Percentiles rank a stretch among this genome's conserved stretches.
These are phyloP conservation scores for Aspiorhynchus laticeps DNA, from an alignment of 2,113 vertebrate species.

Conservation along the genomic window DNA sequence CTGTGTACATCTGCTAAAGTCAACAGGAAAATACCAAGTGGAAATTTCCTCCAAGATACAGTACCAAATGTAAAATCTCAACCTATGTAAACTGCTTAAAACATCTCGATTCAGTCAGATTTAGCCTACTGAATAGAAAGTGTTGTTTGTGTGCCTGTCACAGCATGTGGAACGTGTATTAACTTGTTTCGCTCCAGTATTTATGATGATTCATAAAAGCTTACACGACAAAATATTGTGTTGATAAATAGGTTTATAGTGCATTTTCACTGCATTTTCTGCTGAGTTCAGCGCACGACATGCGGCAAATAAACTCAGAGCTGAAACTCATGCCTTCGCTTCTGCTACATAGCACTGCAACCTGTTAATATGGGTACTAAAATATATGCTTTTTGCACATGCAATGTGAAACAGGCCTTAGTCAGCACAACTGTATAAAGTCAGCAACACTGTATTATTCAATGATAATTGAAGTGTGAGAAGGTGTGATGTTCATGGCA, in stretches of 20 bases:
- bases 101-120: neutral
- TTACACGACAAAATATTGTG: neutral
- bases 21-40: neutral
- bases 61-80: neutral
- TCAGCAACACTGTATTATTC: neutral
- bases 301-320: neutral
- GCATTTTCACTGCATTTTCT: neutral
- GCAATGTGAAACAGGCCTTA: neutral
- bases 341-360: neutral
- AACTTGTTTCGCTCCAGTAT: neutral
- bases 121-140: neutral
- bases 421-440: neutral
- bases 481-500: neutral
- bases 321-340: neutral
- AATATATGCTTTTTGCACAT: neutral
- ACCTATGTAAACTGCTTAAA: neutral
- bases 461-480: neutral
- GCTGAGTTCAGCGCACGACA: neutral
- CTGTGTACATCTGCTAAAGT: too few species aligned
- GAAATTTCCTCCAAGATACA: neutral
- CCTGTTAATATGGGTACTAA: neutral
- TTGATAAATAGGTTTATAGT: neutral
- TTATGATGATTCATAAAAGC: neutral
- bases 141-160: neutral
- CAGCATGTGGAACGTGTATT: neutral